These are phyloP conservation scores for Parapristionchus giblindavisi DNA, from an alignment of 2,888 invertebrate genomes.

Conservation along the genomic window DNA sequence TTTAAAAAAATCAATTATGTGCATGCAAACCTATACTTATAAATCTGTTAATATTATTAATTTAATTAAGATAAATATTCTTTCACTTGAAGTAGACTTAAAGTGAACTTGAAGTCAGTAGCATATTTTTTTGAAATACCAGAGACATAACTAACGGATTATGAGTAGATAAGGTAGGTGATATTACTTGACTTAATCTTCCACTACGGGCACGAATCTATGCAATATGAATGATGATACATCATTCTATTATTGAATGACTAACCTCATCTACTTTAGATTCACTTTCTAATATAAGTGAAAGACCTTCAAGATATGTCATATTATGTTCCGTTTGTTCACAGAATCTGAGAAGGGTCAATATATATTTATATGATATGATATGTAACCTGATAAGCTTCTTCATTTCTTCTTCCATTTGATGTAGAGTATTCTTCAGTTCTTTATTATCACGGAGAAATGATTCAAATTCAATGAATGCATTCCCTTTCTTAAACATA, in stretches of 20 bases:
- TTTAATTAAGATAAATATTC: too few species aligned
- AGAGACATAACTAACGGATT: too few species aligned
- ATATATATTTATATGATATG: background rate
- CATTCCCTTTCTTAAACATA: conserved; percentile 9
- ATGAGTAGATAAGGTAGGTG: too few species aligned
- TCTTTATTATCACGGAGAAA: conserved; percentile 9
- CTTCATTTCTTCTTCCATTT: background rate
- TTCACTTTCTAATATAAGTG: conserved; percentile 41
- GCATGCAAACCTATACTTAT: too few species aligned
- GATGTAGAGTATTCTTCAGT: background rate
- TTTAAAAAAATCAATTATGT: too few species aligned
- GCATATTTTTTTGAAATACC: too few species aligned
- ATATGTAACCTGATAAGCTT: conserved; percentile 8
- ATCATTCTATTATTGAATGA: too few species aligned
- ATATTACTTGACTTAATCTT: too few species aligned
- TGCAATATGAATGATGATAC: too few species aligned
- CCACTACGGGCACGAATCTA: conserved; percentile 8
- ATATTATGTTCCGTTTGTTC: conserved; percentile 57
- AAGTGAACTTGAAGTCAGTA: background rate
- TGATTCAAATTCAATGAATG: conserved; percentile 14
- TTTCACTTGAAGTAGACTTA: background rate
- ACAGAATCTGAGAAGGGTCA: conserved; percentile 46
- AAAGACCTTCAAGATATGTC: conserved; percentile 56
- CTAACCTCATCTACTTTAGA: conserved; percentile 30
- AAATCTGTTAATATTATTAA: too few species aligned